A percentile compares a stretch with the other conserved stretches of the same genome.
Evolutionary conservation across 2,888 invertebrate genomes (phyloP).

Genomic region (Noctua janthe): DNA sequence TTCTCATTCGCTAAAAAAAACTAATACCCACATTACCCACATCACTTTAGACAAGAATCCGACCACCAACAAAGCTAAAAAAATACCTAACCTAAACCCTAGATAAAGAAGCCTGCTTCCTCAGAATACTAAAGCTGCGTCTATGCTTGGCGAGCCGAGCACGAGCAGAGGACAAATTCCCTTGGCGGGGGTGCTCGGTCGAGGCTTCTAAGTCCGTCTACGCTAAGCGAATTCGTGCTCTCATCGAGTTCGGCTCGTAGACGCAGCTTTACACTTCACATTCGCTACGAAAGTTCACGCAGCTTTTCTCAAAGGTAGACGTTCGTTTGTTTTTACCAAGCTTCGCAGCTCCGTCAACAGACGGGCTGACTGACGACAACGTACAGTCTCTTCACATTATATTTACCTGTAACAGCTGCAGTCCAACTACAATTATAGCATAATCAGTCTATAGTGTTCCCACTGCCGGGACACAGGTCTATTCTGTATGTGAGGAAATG

Average conservation of each 20-base stretch:
- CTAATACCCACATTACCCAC: neutral
- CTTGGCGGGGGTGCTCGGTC: too few relatives aligned
- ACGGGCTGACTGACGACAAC: neutral
- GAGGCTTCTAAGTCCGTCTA: too few relatives aligned
- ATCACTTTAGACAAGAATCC: neutral
- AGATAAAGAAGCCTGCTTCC: constrained; percentile 32
- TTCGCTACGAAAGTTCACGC: constrained; percentile 11
- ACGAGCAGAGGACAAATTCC: too few relatives aligned
- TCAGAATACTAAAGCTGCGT: constrained; percentile 23
- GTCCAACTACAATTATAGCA: too few relatives aligned
- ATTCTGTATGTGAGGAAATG: too few relatives aligned
- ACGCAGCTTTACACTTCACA: constrained; percentile 3
- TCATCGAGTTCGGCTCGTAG: too few relatives aligned
- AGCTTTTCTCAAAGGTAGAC: constrained; percentile 27
- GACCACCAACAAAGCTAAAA: constrained; percentile 9
- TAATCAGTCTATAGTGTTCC: too few relatives aligned
- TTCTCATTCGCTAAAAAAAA: neutral
- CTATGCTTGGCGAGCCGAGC: too few relatives aligned
- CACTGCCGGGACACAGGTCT: too few relatives aligned
- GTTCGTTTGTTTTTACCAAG: constrained; percentile 34
- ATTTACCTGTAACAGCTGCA: neutral
- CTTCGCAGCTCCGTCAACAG: constrained; percentile 16
- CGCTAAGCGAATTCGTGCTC: too few relatives aligned
- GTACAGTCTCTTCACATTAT: neutral
- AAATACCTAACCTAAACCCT: neutral